Evolutionary conservation across 2,113 vertebrate genomes (phyloP), one percentile per base, ranked within the genome.

Genomic region (Sphaerodactylus townsendi): DNA sequence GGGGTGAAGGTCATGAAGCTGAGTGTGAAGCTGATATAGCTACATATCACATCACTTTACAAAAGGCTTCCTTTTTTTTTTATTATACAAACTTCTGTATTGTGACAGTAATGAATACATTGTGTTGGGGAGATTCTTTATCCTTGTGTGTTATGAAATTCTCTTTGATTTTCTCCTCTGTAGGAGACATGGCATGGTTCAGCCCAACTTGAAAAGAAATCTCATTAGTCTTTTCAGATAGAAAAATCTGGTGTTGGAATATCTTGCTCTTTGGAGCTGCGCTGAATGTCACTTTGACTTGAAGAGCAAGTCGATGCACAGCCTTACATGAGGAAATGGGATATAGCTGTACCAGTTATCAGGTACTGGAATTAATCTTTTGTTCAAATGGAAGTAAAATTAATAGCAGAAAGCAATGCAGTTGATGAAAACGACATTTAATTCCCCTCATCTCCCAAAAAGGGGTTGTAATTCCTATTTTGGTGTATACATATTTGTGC

Each of bases 241-340:
- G 90, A 93, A 92, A 82, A 89, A 77, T 46, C 80, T 77, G 23
- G 35, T 69, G 70, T 46, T 89, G 85, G 86, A 10, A 48, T 70
- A 15, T 59, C 68, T 75, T 76, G 0, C 74, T 14, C n/a, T 0
- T 3, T 35, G 76, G 79, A 86, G 64, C 84, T 84, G 6, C 87
- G 83, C 73, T 69, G 0, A 35, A 71, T 85, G 73, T 66, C 75
- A 83, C 74, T 56, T 73, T 82, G 77, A 88, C 80, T 10, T 93
- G 92, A 94, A 80, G 89, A 90, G 69, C 83, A 90, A 80, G 83
- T 88, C 39, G 69, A 82, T 91, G 88, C 88, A 86, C 91, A 86
- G 78, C 2, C 35, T 88, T 80, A 69, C 86, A 56, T 9, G 87
- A 91, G 92, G 93, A 93, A 90, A 92, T 94, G 93, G 93, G 91